Evolutionary conservation across 2,888 invertebrate genomes (phyloP).

Genomic region (Pterostichus madidus): DNA sequence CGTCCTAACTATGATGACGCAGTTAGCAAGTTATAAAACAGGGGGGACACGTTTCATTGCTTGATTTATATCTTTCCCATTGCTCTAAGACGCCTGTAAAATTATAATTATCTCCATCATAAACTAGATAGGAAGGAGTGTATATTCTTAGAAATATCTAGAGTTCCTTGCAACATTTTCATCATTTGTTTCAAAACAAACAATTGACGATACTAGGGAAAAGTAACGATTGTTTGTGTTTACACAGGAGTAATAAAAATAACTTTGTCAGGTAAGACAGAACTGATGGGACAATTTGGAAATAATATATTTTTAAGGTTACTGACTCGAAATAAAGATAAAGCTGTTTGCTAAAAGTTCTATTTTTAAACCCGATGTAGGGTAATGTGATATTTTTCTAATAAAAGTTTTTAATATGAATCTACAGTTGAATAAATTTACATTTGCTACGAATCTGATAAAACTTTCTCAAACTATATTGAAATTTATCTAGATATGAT

Average conservation of each 20-base stretch:
- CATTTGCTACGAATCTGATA: background rate
- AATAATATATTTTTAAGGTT: constrained; percentile 23
- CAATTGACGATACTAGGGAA: background rate
- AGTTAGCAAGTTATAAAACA: constrained; percentile 43
- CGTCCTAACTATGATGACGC: constrained; percentile 36
- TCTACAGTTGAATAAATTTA: constrained; percentile 43
- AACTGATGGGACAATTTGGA: constrained; percentile 32
- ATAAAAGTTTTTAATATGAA: constrained; percentile 38
- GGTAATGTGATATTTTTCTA: constrained; percentile 35
- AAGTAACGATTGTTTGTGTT: background rate
- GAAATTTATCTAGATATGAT: constrained; percentile 16
- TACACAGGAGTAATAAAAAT: background rate
- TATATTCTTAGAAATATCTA: no score
- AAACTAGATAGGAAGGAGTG: background rate
- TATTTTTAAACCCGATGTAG: constrained; percentile 26
- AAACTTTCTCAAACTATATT: constrained; percentile 36
- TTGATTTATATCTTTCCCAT: constrained; percentile 23
- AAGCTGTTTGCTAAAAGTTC: constrained; percentile 14
- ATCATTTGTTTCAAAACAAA: background rate
- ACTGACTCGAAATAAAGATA: constrained; percentile 20
- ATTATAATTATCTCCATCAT: constrained; percentile 14
- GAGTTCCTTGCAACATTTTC: background rate
- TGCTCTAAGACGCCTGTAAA: constrained; percentile 24
- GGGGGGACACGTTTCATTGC: constrained; percentile 36
- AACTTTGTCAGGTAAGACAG: constrained; percentile 9